Evolutionary conservation across 2,797 vertebrate genomes (phyloP).

Genomic region (Bovichtus variegatus): DNA sequence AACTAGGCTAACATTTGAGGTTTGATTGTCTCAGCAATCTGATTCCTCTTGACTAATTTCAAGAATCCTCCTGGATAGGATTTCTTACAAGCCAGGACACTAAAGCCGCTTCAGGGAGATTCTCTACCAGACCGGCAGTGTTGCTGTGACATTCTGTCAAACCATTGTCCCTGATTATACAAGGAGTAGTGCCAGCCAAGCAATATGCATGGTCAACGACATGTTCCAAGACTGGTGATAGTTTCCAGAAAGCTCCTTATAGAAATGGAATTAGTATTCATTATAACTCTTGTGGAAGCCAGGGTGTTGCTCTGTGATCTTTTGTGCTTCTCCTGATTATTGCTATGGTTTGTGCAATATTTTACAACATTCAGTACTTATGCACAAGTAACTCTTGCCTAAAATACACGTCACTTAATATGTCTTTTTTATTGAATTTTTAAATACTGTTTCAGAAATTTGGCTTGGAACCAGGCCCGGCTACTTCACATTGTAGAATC

Average conservation of each 20-base stretch:
- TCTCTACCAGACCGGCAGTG: conserved; percentile 52
- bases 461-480: not conserved
- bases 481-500: conserved; percentile 9
- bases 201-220: conserved; percentile 28
- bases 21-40: conserved; percentile 73
- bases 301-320: conserved; percentile 2
- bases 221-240: conserved; percentile 41
- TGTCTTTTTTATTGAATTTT: no score
- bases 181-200: conserved; percentile 44
- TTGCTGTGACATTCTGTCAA: conserved; percentile 69
- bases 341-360: not conserved
- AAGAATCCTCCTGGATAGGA: conserved; percentile 58
- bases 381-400: not conserved
- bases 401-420: not conserved
- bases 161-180: conserved; percentile 62
- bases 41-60: conserved; percentile 63
- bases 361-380: not conserved
- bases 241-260: conserved; percentile 56
- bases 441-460: conserved; percentile 23
- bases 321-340: conserved; percentile 5
- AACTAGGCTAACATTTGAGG: conserved; percentile 61
- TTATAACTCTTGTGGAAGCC: conserved; percentile 15
- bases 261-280: conserved; percentile 39
- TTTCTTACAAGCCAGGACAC: conserved; percentile 61
- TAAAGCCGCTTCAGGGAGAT: conserved; percentile 62